Conservation (phyloP, 2,797 vertebrate species). For the Fratercula arctica region DNA sequence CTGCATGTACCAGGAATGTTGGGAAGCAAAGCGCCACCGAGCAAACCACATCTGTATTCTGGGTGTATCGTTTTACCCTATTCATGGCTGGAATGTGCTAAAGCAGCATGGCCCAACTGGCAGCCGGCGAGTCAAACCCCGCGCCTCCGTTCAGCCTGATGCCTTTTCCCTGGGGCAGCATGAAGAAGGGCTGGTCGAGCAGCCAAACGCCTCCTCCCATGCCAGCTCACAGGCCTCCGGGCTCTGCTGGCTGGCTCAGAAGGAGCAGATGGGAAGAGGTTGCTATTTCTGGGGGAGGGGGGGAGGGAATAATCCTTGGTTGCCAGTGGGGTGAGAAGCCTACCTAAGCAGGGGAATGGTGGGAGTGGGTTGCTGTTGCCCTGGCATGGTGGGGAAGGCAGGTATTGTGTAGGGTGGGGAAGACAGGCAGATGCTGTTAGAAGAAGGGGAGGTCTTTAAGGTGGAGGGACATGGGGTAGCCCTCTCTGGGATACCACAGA, state of each 20-base stretch:
- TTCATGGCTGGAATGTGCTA: slow-evolving; percentile 44
- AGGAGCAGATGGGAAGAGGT: not conserved
- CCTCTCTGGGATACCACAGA: not conserved
- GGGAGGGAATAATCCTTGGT: not conserved
- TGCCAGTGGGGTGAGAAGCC: not conserved
- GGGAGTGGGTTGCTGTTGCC: not conserved
- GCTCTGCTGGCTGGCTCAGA: not conserved
- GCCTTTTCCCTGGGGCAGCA: not conserved
- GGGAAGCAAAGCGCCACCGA: not conserved
- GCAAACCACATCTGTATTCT: slow-evolving; percentile 40
- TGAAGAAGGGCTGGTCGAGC: not conserved
- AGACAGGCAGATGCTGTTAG: not conserved
- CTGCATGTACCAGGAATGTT: not conserved
- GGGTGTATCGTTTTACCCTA: slow-evolving; percentile 16
- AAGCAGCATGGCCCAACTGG: slow-evolving; percentile 7
- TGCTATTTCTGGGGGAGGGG: not conserved
- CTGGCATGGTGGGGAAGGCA: not conserved
- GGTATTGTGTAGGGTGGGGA: not conserved
- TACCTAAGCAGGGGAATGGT: not conserved
- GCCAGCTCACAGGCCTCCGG: rapidly evolving
- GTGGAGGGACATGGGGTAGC: not conserved
- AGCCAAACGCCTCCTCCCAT: not conserved
- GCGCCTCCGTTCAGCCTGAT: not conserved
- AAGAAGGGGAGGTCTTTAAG: not conserved
- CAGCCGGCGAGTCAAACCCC: not conserved